These are phyloP conservation scores for Genyomyrus donnyi DNA, from an alignment of 2,113 vertebrate species.

Conservation along the genomic window DNA sequence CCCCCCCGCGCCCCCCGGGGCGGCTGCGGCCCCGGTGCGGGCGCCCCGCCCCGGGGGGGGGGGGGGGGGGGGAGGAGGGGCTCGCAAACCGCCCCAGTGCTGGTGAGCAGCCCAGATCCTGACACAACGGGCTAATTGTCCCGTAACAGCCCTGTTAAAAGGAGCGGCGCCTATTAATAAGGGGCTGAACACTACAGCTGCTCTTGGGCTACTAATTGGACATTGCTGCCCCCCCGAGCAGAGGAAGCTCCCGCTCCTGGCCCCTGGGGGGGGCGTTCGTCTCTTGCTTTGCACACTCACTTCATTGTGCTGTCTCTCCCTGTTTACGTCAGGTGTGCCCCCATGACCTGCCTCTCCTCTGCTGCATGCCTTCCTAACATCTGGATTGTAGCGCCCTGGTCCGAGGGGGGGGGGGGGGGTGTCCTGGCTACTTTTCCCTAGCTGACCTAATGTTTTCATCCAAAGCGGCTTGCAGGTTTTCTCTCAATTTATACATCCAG, in stretches of 20 bases:
- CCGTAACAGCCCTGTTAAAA: neutral
- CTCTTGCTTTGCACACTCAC: neutral
- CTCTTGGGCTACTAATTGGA: no score
- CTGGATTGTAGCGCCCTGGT: neutral
- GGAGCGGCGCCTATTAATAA: neutral
- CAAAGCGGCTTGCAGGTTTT: neutral
- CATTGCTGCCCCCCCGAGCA: neutral
- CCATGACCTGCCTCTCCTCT: neutral
- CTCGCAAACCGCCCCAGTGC: neutral
- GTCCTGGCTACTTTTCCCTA: no score
- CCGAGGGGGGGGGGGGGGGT: neutral
- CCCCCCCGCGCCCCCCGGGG: no score
- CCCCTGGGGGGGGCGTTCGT: neutral
- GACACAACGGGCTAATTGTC: neutral
- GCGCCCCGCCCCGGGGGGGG: no score
- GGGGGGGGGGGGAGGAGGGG: neutral
- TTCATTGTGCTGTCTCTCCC: neutral
- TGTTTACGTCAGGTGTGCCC: neutral
- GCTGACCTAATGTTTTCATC: no score
- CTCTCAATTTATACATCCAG: neutral
- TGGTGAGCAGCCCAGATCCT: neutral
- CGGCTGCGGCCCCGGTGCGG: no score
- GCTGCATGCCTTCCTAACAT: neutral
- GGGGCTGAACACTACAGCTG: neutral
- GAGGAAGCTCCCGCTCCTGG: neutral